Percentiles rank a stretch among this genome's conserved stretches.
Conservation (phyloP, 2,888 invertebrate species). For the Euspilapteryx auroguttella region DNA sequence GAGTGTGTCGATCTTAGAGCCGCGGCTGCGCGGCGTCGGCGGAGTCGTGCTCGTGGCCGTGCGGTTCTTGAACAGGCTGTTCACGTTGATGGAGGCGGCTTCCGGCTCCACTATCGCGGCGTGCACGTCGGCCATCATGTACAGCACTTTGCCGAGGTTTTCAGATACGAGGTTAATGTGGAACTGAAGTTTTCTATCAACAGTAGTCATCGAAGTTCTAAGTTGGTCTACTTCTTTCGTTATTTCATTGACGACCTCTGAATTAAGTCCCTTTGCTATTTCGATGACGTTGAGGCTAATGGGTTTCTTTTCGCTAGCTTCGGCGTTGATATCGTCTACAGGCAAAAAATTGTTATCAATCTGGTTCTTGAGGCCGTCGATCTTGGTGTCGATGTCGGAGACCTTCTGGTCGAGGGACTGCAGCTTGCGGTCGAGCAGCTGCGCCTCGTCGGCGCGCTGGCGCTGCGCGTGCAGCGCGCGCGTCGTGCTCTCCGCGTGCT, state of each 20-base stretch:
- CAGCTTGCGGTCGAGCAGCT: constrained; percentile 66
- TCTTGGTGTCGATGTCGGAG: constrained; percentile 77
- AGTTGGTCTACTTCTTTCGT: constrained; percentile 80
- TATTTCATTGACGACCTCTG: constrained; percentile 78
- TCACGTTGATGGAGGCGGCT: constrained; percentile 51
- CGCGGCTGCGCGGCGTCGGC: constrained; percentile 59
- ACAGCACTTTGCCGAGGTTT: constrained; percentile 76
- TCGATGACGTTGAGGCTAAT: constrained; percentile 82
- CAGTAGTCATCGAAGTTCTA: constrained; percentile 74
- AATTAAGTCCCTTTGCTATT: constrained; percentile 80
- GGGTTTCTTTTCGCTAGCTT: constrained; percentile 86
- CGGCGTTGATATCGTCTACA: constrained; percentile 81
- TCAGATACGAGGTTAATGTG: constrained; percentile 83
- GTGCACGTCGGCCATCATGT: constrained; percentile 80
- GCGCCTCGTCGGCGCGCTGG: constrained; percentile 19
- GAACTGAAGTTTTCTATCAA: constrained; percentile 81
- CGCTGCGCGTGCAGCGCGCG: constrained; percentile 9
- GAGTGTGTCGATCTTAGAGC: constrained; percentile 78
- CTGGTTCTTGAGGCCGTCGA: constrained; percentile 78
- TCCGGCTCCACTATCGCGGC: constrained; percentile 80
- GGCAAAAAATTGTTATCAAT: constrained; percentile 81
- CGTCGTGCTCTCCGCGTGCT: constrained; percentile 27
- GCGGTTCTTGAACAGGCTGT: constrained; percentile 50
- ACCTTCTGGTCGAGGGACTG: constrained; percentile 81
- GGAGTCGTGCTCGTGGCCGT: constrained; percentile 64